Evolutionary conservation across 2,113 vertebrate species (phyloP).

Genomic region (Psephotus haematonotus): DNA sequence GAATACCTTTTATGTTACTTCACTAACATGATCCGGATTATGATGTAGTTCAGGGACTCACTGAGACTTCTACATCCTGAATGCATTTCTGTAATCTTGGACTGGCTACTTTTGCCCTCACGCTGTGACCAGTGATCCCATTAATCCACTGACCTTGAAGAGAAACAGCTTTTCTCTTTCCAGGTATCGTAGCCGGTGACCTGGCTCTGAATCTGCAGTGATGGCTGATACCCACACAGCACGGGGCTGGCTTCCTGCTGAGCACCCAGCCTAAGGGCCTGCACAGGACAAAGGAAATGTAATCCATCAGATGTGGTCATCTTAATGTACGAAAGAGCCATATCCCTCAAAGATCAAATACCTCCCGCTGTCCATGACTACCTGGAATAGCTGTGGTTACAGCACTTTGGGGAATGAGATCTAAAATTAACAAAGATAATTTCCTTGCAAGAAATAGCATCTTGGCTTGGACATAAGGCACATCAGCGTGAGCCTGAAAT

Average conservation of each 20-base stretch:
- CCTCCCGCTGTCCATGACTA: background rate
- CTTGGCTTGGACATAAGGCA: background rate
- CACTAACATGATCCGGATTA: background rate
- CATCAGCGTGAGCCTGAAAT: background rate
- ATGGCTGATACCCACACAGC: fast-evolving
- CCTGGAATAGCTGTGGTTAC: background rate
- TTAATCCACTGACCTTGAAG: background rate
- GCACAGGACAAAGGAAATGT: background rate
- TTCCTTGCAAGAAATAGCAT: background rate
- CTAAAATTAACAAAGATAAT: conserved; percentile 30
- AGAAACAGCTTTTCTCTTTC: conserved; percentile 25
- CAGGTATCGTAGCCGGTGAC: background rate
- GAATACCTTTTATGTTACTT: background rate
- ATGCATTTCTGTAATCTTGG: background rate
- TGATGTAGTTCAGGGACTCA: background rate
- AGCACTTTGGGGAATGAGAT: background rate
- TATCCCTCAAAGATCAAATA: fast-evolving
- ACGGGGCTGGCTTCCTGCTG: background rate
- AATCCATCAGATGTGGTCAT: background rate
- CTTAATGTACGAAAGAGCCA: background rate
- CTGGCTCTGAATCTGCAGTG: background rate
- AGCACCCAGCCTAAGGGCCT: background rate
- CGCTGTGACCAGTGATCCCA: background rate
- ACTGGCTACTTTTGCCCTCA: background rate
- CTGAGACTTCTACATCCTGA: background rate